Percentiles rank a stretch among this genome's conserved stretches.
phyloP scores from a whole-genome alignment of 2,113 vertebrate genomes.

The Formicarius rufipectus region DNA sequence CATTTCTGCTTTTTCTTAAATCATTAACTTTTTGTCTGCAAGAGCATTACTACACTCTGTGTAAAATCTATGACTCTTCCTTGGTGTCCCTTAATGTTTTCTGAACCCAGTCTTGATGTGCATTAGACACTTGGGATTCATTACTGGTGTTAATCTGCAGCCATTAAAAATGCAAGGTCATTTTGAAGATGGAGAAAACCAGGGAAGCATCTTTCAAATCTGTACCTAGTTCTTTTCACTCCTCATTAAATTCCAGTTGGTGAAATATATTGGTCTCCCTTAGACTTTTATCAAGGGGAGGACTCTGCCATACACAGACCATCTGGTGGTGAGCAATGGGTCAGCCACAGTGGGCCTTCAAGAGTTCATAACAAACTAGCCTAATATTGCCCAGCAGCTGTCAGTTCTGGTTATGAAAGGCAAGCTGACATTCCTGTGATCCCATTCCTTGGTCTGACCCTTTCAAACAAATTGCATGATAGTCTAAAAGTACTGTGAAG shows the following conservation, averaged over 20 bases:
- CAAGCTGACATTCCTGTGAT: background rate
- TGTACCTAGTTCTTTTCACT: background rate
- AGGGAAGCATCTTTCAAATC: background rate
- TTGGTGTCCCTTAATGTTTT: background rate
- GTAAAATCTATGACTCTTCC: background rate
- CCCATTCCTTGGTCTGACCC: background rate
- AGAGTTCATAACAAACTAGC: background rate
- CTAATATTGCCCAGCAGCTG: background rate
- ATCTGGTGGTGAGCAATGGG: background rate
- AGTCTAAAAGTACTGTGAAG: background rate
- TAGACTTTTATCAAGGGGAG: background rate
- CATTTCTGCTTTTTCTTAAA: background rate
- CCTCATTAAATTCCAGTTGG: constrained; percentile 16
- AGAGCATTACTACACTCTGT: background rate
- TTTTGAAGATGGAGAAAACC: background rate
- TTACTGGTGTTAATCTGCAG: background rate
- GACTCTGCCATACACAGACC: background rate
- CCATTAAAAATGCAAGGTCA: constrained; percentile 5
- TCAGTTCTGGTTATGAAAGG: background rate
- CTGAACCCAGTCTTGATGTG: background rate
- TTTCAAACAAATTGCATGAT: background rate
- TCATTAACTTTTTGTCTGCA: background rate
- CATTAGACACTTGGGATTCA: background rate
- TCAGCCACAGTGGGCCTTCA: background rate
- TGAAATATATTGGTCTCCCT: background rate